These are phyloP conservation scores for Willisornis vidua DNA, from an alignment of 2,113 vertebrate genomes.

Conservation along the genomic window DNA sequence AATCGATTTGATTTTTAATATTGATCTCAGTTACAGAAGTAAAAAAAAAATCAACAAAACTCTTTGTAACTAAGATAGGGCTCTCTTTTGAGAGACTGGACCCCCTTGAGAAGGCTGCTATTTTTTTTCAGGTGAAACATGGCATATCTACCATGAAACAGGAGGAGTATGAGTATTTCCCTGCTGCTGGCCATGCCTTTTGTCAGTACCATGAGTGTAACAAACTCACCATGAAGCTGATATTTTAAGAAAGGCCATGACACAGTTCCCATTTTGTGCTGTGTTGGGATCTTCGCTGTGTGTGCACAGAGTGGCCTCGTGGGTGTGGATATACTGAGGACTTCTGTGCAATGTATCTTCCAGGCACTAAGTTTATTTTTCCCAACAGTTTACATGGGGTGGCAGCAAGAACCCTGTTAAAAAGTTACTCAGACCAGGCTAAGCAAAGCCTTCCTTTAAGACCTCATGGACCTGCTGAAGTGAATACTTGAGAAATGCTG, in stretches of 20 bases:
- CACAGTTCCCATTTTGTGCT: not conserved
- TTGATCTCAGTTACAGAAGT: not conserved
- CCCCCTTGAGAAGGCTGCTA: not conserved
- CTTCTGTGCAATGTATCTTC: not conserved
- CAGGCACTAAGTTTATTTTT: not conserved
- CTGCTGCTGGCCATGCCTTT: not conserved
- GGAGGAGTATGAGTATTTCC: not conserved
- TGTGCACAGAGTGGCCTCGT: accelerated
- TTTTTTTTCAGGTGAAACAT: not conserved
- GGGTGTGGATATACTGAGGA: accelerated
- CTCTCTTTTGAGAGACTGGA: not conserved
- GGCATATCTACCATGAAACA: not conserved
- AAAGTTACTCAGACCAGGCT: not conserved
- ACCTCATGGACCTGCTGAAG: not conserved
- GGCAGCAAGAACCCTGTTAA: not conserved
- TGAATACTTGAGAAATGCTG: not conserved
- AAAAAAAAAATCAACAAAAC: not conserved
- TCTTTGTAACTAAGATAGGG: not conserved
- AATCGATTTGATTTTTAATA: not conserved
- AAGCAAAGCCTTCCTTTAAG: not conserved
- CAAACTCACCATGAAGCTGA: not conserved
- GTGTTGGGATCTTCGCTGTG: not conserved
- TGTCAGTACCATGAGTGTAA: not conserved
- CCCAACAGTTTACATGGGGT: not conserved
- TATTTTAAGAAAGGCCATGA: not conserved